Percentiles rank a stretch among this genome's conserved stretches.
These are phyloP conservation scores for Desoria tigrina DNA, from an alignment of 2,888 invertebrate species.

Conservation along the genomic window DNA sequence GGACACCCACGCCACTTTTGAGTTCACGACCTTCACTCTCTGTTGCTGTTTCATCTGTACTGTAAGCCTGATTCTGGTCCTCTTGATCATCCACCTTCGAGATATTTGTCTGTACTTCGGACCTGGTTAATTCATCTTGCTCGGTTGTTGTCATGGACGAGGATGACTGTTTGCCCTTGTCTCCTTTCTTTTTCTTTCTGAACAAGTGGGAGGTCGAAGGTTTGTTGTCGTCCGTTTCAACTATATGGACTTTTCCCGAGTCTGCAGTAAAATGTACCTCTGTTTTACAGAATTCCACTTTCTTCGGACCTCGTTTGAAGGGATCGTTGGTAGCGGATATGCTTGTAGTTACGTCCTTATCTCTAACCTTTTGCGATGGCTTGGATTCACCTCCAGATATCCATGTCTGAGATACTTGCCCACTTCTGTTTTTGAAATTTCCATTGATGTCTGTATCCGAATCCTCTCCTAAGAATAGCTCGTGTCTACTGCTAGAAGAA, in stretches of 20 bases:
- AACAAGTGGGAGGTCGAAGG: conserved; percentile 82
- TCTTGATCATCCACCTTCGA: no score
- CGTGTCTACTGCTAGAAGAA: neutral
- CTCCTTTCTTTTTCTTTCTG: conserved; percentile 59
- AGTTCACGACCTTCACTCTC: neutral
- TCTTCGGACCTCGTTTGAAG: conserved; percentile 63
- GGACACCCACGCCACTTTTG: neutral
- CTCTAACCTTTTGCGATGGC: conserved; percentile 47
- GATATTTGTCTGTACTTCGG: neutral
- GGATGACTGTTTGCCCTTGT: conserved; percentile 24
- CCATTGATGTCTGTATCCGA: neutral
- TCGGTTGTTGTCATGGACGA: neutral
- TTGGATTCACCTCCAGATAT: conserved; percentile 45
- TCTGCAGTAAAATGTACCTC: conserved; percentile 85
- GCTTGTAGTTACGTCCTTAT: conserved; percentile 50
- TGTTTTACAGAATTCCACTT: conserved; percentile 83
- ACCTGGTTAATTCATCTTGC: neutral
- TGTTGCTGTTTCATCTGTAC: neutral
- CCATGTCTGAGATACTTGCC: conserved; percentile 53
- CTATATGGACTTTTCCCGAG: conserved; percentile 81
- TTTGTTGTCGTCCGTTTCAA: conserved; percentile 84
- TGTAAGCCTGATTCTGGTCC: neutral
- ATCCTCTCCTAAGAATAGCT: neutral
- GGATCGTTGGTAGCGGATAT: conserved; percentile 51
- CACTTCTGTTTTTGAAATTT: neutral